Base-by-base conservation (phyloP, 2,797 vertebrate species). In the Denticeps clupeoides region DNA sequence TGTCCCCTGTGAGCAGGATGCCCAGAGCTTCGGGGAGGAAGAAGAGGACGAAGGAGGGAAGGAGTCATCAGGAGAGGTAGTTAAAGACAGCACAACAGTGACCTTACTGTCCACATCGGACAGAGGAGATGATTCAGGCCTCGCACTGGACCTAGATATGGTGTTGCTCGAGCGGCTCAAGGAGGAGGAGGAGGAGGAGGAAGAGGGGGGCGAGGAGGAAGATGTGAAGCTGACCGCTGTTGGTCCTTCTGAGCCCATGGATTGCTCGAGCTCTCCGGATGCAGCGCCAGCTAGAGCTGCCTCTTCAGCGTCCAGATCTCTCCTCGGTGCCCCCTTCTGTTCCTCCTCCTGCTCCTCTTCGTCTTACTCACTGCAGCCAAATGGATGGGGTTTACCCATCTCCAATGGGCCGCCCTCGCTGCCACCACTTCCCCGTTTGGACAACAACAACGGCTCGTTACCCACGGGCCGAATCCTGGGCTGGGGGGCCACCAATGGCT, bases 161-260 rank as follows among this genome's bases (percentile, higher is more conserved):
- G 71, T 79, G 47, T 77, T 74, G 55, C 54, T 81, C 58, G 77
- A 71, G 49, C 44, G 67, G 3, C 43, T 82, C 22, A 73, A 79
- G 3, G 74, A 75, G 41, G 67, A 70, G 2, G 73, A 71, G 5
- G 73, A 62, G 21, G 72, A 73, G 2, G 64, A 52, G 27, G 26
- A 55, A 3, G 65, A 62, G 1, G 60, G 63, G 19, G 60, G 47
- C 4, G 69, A 72, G 45, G 62, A 65, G 18, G 61, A 64, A 1
- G 35, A 26, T 23, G 41, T 47, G 1, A 60, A 60, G 52, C 56
- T 68, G 5, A 63, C 57, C 12, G n/a, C n/a, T n/a, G n/a, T n/a
- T n/a, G n/a, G n/a, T n/a, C n/a, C n/a, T n/a, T n/a, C n/a, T n/a
- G 84, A 90, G 61, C 72, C 32, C 6, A 88, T 86, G 84, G 85